Conservation (phyloP, 2,888 invertebrate species). For the Acanthoscelides obtectus region DNA sequence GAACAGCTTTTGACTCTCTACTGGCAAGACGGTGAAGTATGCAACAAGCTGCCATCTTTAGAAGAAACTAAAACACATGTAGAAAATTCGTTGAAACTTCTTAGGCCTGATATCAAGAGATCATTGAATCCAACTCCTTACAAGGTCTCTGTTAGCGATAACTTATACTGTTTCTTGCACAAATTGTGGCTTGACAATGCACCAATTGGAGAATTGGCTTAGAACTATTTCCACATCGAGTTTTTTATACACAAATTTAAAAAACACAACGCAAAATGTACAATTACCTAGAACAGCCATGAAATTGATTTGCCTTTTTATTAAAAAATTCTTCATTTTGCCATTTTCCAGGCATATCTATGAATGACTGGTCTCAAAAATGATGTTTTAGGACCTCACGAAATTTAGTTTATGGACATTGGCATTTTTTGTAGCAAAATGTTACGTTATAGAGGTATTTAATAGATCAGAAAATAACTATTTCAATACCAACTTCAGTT, state of each 20-base stretch:
- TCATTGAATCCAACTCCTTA: constrained; percentile 98
- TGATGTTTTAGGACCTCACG: too few relatives aligned
- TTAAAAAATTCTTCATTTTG: too few relatives aligned
- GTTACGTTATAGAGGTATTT: too few relatives aligned
- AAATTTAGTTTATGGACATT: too few relatives aligned
- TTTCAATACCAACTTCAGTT: too few relatives aligned
- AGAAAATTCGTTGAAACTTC: constrained; percentile 69
- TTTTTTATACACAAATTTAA: background rate
- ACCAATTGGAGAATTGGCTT: constrained; percentile 90
- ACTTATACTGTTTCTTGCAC: constrained; percentile 91
- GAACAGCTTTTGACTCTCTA: constrained; percentile 76
- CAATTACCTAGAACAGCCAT: background rate
- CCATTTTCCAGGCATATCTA: background rate
- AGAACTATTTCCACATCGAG: constrained; percentile 4
- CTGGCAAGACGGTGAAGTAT: constrained; percentile 80
- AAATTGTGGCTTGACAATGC: constrained; percentile 95
- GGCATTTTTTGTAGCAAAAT: too few relatives aligned
- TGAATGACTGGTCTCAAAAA: too few relatives aligned
- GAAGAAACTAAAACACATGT: constrained; percentile 75
- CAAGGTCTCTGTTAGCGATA: constrained; percentile 92
- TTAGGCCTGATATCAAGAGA: constrained; percentile 90
- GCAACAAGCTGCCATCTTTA: constrained; percentile 63
- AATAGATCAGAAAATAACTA: too few relatives aligned
- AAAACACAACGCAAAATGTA: background rate
- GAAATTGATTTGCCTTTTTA: too few relatives aligned